Percentiles rank a stretch among this genome's conserved stretches.
phyloP scores from a whole-genome alignment of 2,113 vertebrate genomes.

The Peromyscus polionotus region DNA sequence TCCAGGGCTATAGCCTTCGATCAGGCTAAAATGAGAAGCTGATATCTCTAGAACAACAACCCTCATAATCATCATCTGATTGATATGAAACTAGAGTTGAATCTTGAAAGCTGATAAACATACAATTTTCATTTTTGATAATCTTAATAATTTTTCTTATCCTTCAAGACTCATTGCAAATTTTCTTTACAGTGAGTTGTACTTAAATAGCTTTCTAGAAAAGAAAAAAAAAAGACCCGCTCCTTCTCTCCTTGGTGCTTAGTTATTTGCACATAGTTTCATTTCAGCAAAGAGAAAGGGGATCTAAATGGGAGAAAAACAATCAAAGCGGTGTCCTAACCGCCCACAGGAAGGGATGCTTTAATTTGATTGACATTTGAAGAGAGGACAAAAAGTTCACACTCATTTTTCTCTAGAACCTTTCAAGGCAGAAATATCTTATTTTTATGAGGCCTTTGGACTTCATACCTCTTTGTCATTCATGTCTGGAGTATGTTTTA shows the following conservation, averaged over 20 bases:
- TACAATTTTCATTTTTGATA: conserved; percentile 8
- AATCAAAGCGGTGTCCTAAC: background rate
- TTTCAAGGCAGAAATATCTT: background rate
- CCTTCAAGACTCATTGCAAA: background rate
- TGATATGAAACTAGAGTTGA: conserved; percentile 1
- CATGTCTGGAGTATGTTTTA: background rate
- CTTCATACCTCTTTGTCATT: background rate
- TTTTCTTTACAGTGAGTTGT: background rate
- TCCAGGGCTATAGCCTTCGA: background rate
- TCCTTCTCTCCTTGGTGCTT: background rate
- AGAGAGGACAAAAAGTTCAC: background rate
- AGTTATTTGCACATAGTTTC: background rate
- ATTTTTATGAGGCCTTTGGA: background rate
- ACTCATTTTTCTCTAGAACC: background rate
- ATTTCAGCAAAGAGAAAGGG: background rate
- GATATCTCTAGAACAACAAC: background rate
- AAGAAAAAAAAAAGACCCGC: background rate
- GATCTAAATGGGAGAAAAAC: background rate
- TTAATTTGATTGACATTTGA: background rate
- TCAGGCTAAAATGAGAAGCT: background rate
- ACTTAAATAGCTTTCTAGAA: background rate
- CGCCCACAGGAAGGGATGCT: background rate
- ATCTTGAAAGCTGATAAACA: background rate
- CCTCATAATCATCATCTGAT: background rate
- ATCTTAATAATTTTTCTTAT: background rate